These are phyloP conservation scores for Tetraodon nigroviridis DNA, from an alignment of 2,113 vertebrate genomes.

Conservation along the genomic window DNA sequence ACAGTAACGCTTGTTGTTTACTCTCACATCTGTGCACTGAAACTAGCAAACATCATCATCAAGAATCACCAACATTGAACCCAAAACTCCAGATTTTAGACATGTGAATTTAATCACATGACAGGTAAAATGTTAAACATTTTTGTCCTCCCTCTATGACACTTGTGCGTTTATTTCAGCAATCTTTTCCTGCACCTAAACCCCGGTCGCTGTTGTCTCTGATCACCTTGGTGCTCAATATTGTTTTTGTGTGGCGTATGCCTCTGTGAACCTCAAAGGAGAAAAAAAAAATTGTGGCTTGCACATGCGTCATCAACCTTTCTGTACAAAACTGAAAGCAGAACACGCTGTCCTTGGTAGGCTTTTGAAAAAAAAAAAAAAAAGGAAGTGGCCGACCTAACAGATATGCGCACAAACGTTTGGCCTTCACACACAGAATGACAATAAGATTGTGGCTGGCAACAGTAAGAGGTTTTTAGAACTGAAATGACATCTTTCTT, in stretches of 20 bases:
- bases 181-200: too few relatives aligned
- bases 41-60: too few relatives aligned
- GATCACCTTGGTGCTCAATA: too few relatives aligned
- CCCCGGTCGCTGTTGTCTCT: too few relatives aligned
- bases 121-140: too few relatives aligned
- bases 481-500: slow-evolving; percentile 8
- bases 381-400: slow-evolving; percentile 65
- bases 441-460: slow-evolving; percentile 18
- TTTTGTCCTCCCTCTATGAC: too few relatives aligned
- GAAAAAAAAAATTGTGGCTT: neutral
- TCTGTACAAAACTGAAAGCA: slow-evolving; percentile 62
- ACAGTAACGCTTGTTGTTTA: too few relatives aligned
- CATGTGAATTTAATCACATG: too few relatives aligned
- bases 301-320: slow-evolving; percentile 31
- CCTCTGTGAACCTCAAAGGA: neutral
- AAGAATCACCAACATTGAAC: too few relatives aligned
- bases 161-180: too few relatives aligned
- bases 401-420: slow-evolving; percentile 8
- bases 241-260: neutral
- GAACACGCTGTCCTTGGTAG: slow-evolving; percentile 69
- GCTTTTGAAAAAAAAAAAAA: slow-evolving; percentile 27
- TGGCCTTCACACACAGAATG: slow-evolving; percentile 27
- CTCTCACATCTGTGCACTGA: too few relatives aligned
- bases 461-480: slow-evolving; percentile 16
- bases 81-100: too few relatives aligned